phyloP scores from a whole-genome alignment of 2,888 invertebrate genomes.

The Sphecodes monilicornis region DNA sequence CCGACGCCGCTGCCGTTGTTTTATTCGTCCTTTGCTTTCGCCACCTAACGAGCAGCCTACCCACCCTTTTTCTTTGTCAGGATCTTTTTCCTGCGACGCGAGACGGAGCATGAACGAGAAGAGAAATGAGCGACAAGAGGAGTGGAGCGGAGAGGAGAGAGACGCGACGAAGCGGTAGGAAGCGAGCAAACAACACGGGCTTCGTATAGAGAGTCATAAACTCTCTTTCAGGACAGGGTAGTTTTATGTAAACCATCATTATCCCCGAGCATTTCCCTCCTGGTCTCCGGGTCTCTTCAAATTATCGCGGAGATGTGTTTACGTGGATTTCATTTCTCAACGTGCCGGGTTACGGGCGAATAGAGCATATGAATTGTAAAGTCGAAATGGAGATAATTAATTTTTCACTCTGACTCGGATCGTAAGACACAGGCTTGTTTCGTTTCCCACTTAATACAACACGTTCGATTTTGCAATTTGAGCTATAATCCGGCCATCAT shows the following conservation, averaged over 20 bases:
- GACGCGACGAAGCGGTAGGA: conserved; percentile 10
- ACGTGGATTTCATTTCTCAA: conserved; percentile 24
- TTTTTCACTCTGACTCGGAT: background rate
- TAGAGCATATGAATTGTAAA: background rate
- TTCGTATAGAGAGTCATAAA: conserved; percentile 50
- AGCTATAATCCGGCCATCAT: no score
- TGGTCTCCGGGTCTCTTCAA: conserved; percentile 29
- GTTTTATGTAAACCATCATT: conserved; percentile 59
- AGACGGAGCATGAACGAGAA: background rate
- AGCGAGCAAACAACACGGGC: conserved; percentile 39
- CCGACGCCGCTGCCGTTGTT: conserved; percentile 30
- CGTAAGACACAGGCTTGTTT: background rate
- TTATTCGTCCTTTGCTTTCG: conserved; percentile 53
- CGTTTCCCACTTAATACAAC: background rate
- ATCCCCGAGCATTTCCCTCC: conserved; percentile 46
- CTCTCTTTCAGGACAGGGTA: conserved; percentile 31
- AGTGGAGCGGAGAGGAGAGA: background rate
- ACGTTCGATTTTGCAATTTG: background rate
- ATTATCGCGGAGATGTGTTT: conserved; percentile 43
- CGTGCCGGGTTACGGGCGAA: background rate
- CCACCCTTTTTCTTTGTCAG: conserved; percentile 60
- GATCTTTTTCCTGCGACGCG: conserved; percentile 45
- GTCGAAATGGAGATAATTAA: conserved; percentile 12
- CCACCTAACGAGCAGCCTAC: conserved; percentile 69
- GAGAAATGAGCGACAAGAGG: background rate